Percentiles rank a stretch among this genome's conserved stretches.
Conservation (phyloP, 2,113 vertebrate species). For the Ornithorhynchus anatinus region DNA sequence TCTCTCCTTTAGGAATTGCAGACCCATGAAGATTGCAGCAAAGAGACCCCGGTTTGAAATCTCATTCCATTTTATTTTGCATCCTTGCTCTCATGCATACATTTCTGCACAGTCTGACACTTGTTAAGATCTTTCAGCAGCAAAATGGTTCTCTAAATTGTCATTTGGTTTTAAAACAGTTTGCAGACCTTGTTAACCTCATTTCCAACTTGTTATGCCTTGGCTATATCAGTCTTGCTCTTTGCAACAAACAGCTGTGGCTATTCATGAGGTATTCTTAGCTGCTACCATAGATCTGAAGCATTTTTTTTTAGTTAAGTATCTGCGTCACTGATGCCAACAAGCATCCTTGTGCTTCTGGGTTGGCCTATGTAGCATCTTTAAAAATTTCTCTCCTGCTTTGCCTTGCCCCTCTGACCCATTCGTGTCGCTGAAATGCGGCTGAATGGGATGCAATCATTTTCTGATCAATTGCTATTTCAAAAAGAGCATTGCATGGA, state of each 20-base stretch:
- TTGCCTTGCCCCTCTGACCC: slow-evolving; percentile 1
- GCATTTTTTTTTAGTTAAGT: slow-evolving; percentile 18
- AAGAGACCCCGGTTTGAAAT: background rate
- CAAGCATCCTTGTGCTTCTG: slow-evolving; percentile 25
- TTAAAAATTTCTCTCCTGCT: slow-evolving; percentile 28
- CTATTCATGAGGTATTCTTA: slow-evolving; percentile 41
- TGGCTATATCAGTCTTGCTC: slow-evolving; percentile 27
- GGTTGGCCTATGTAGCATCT: slow-evolving; percentile 1
- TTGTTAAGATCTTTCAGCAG: slow-evolving; percentile 4
- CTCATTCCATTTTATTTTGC: too few species aligned
- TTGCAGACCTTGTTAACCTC: slow-evolving; percentile 21
- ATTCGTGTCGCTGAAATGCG: slow-evolving; percentile 6
- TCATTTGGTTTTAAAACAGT: slow-evolving; percentile 19
- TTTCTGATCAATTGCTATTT: background rate
- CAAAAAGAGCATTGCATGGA: too few species aligned
- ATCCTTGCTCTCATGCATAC: too few species aligned
- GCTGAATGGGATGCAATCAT: background rate
- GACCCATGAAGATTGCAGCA: background rate
- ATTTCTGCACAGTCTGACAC: slow-evolving; percentile 1
- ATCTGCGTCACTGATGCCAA: slow-evolving; percentile 5
- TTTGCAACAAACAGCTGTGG: background rate
- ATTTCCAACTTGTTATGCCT: slow-evolving; percentile 15
- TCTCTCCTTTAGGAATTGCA: slow-evolving; percentile 5
- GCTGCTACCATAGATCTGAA: slow-evolving; percentile 35
- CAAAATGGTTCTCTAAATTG: background rate